Conservation (phyloP, 2,888 invertebrate genomes). For the Tachina fera region DNA sequence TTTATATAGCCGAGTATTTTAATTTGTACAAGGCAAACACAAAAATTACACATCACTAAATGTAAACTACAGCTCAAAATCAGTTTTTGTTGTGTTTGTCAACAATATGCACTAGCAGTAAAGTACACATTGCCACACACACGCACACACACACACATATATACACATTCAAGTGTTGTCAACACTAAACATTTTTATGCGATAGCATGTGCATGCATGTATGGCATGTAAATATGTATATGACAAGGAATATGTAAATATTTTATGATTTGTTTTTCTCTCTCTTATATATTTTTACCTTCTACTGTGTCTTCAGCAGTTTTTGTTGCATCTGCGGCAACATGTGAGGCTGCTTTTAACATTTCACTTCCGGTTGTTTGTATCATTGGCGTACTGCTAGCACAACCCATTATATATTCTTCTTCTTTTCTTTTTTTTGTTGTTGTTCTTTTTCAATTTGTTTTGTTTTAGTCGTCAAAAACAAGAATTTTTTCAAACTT, state of each 20-base stretch:
- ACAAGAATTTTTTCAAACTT: background rate
- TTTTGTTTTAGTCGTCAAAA: conserved; percentile 5
- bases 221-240: background rate
- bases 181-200: background rate
- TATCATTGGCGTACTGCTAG: conserved; percentile 80
- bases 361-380: conserved; percentile 81
- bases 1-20: too few relatives aligned
- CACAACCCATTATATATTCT: conserved; percentile 77
- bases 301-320: conserved; percentile 77
- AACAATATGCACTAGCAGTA: background rate
- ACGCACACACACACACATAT: background rate
- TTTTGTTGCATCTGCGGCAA: conserved; percentile 77
- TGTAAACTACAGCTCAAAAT: background rate
- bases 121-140: background rate
- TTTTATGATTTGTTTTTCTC: background rate
- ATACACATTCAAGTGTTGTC: background rate
- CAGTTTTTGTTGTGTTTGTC: conserved; percentile 2
- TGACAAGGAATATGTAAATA: background rate
- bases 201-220: background rate
- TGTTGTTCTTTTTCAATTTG: background rate
- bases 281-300: conserved; percentile 73
- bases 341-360: conserved; percentile 80
- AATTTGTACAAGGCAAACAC: background rate
- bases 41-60: background rate
- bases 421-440: background rate